These are phyloP conservation scores for Eupithecia subfuscata DNA, from an alignment of 2,888 invertebrate species.

Conservation along the genomic window DNA sequence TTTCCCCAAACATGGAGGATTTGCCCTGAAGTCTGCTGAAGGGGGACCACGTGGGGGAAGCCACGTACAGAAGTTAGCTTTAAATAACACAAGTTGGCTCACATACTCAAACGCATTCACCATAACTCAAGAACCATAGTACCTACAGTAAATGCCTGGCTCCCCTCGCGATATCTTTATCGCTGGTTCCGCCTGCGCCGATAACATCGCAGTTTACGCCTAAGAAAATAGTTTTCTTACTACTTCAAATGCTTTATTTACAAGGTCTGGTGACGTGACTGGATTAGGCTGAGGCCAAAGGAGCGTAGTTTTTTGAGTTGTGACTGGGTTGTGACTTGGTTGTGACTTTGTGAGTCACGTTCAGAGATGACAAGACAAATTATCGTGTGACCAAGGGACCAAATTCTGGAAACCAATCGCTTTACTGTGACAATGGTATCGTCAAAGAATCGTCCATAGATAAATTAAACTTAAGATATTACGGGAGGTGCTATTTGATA, in stretches of 20 bases:
- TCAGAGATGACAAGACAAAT: no score
- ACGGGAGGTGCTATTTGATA: no score
- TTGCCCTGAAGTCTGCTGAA: no score
- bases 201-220: conserved; percentile 61
- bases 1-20: no score
- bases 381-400: no score
- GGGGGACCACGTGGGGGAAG: background rate
- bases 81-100: background rate
- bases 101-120: background rate
- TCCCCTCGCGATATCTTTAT: conserved; percentile 40
- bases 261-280: conserved; percentile 19
- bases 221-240: conserved; percentile 51
- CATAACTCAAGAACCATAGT: conserved; percentile 8
- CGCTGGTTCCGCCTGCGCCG: conserved; percentile 45
- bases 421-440: no score
- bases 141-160: conserved; percentile 18
- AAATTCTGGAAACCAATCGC: no score
- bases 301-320: background rate
- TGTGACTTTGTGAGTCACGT: no score
- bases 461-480: no score
- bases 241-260: conserved; percentile 49
- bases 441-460: no score
- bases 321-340: no score
- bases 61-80: background rate
- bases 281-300: no score